Conservation (phyloP, 1,140 invertebrate genomes). For the Centruroides sculpturatus region DNA sequence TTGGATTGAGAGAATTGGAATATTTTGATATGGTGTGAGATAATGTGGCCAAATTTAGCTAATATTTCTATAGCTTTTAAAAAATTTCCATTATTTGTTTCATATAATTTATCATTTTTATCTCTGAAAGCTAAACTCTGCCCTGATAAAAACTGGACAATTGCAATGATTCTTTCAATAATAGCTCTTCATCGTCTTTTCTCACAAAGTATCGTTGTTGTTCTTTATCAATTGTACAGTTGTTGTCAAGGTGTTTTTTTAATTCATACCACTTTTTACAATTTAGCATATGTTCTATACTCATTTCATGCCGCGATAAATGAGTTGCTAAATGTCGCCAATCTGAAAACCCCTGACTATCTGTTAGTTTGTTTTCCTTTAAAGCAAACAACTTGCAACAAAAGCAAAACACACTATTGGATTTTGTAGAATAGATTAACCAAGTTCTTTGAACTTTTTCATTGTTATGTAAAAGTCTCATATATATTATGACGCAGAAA, state of each 20-base stretch:
- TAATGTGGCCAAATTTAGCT: constrained; percentile 1
- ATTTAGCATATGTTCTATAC: not conserved
- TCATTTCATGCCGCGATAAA: not conserved
- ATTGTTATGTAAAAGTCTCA: not conserved
- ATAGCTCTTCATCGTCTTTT: not conserved
- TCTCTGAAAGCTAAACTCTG: constrained; percentile 1
- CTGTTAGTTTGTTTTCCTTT: not conserved
- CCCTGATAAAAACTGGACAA: not conserved
- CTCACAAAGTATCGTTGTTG: not conserved
- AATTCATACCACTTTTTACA: not conserved
- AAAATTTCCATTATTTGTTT: constrained; percentile 2
- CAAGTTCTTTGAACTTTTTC: not conserved
- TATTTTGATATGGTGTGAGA: constrained; percentile 3
- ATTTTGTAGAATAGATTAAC: not conserved
- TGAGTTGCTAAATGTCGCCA: not conserved
- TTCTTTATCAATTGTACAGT: not conserved
- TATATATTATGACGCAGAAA: not conserved
- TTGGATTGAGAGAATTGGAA: too few relatives aligned
- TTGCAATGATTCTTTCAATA: not conserved
- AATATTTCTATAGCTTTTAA: not conserved
- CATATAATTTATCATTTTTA: not conserved
- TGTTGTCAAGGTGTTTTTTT: not conserved
- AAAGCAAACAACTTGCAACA: not conserved
- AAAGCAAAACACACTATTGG: not conserved
- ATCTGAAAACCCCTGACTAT: not conserved